Percentiles rank a stretch among this genome's conserved stretches.
Conservation (phyloP, 2,888 invertebrate genomes). For the Galerucella pusilla region DNA sequence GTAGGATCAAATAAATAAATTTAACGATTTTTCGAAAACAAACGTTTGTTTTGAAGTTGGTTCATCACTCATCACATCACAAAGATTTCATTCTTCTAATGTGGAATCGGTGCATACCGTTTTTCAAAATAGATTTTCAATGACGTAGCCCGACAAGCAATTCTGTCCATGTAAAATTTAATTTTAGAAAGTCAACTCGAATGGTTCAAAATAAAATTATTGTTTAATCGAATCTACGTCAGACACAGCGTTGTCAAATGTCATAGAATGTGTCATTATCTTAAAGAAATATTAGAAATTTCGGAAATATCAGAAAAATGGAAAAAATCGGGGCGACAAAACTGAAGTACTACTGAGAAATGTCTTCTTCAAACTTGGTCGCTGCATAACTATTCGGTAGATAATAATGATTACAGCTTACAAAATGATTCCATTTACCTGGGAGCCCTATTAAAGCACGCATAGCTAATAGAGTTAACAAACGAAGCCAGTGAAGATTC, state of each 20-base stretch:
- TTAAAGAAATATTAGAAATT: neutral
- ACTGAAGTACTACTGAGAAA: neutral
- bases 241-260: conserved; percentile 5
- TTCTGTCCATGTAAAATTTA: conserved; percentile 34
- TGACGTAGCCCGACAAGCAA: conserved; percentile 45
- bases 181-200: conserved; percentile 19
- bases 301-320: neutral
- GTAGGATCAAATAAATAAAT: neutral
- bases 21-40: neutral
- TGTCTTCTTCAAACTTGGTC: neutral
- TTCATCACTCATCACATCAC: conserved; percentile 6
- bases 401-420: no score
- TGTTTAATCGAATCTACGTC: conserved; percentile 21
- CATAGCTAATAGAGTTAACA: no score
- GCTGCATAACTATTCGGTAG: no score
- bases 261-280: neutral
- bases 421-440: no score
- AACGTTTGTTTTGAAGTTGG: neutral
- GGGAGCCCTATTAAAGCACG: no score
- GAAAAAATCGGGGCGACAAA: no score
- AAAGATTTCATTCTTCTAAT: conserved; percentile 14
- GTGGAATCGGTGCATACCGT: conserved; percentile 45
- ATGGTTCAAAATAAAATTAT: conserved; percentile 27
- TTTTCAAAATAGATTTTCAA: conserved; percentile 49
- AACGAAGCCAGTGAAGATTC: no score